phyloP scores from a whole-genome alignment of 2,113 vertebrate species.

The Larimichthys polyactis region DNA sequence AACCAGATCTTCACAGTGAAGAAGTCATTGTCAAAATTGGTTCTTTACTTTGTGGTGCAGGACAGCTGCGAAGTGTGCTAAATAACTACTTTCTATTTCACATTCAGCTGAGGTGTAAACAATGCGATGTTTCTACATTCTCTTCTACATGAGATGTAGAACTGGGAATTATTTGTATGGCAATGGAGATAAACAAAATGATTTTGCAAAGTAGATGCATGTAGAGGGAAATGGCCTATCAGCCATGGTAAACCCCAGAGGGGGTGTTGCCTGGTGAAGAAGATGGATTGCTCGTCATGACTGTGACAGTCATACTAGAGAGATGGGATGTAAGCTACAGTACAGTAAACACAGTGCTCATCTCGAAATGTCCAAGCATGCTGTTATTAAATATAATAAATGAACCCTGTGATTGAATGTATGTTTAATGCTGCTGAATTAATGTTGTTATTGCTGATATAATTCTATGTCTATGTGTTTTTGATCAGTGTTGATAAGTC shows the following conservation, averaged over 20 bases:
- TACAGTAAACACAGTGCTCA: neutral
- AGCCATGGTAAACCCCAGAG: slow-evolving; percentile 19
- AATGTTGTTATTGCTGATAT: neutral
- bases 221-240: slow-evolving; percentile 9
- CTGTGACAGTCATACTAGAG: slow-evolving; percentile 2
- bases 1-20: neutral
- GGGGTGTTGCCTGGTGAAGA: slow-evolving; percentile 20
- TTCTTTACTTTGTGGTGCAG: neutral
- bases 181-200: slow-evolving; percentile 3
- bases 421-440: neutral
- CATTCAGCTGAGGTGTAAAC: slow-evolving; percentile 1
- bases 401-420: neutral
- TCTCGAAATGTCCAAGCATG: slow-evolving; percentile 5
- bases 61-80: neutral
- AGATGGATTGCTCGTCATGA: slow-evolving; percentile 56
- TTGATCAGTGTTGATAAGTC: no score
- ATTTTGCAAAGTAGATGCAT: slow-evolving; percentile 18
- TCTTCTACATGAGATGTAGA: neutral
- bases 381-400: neutral
- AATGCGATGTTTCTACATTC: neutral
- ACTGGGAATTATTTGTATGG: neutral
- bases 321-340: slow-evolving; percentile 8
- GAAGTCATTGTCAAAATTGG: neutral
- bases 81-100: neutral
- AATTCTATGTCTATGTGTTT: no score